Conservation (phyloP, 2,888 invertebrate genomes). For the Chloromyia formosa region DNA sequence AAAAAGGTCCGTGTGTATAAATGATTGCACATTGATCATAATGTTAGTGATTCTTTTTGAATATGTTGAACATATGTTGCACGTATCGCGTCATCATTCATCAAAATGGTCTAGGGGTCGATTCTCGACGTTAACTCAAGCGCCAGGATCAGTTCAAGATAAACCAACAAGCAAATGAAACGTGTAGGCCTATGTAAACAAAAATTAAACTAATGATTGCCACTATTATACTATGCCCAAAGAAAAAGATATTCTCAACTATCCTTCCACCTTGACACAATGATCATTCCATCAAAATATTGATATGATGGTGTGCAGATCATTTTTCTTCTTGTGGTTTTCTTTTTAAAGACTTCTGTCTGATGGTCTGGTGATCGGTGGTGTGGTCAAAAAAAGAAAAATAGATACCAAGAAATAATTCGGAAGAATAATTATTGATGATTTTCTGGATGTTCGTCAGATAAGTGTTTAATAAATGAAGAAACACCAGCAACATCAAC, state of each 20-base stretch:
- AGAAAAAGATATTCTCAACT: conserved; percentile 1
- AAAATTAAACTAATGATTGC: conserved; percentile 42
- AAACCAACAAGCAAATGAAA: conserved; percentile 27
- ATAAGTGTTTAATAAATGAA: conserved; percentile 10
- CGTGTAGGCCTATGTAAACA: conserved; percentile 36
- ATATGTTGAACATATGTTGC: conserved; percentile 39
- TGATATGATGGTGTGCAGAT: conserved; percentile 34
- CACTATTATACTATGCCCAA: conserved; percentile 4
- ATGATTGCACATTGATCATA: conserved; percentile 37
- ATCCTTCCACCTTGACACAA: conserved; percentile 17
- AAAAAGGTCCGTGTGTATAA: conserved; percentile 18
- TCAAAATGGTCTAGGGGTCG: conserved; percentile 20
- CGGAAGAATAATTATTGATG: conserved; percentile 17
- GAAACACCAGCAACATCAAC: not conserved
- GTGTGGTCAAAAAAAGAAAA: not conserved
- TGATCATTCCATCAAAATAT: conserved; percentile 39
- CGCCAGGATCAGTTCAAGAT: conserved; percentile 24
- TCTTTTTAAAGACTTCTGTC: not conserved
- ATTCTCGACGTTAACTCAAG: not conserved
- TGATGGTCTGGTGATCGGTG: not conserved
- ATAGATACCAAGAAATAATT: not conserved
- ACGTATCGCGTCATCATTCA: conserved; percentile 19
- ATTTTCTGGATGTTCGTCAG: not conserved
- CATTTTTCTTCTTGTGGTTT: conserved; percentile 27
- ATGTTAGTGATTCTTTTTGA: conserved; percentile 14